Base-by-base conservation (phyloP, 2,888 invertebrate genomes). In the Drosophila acutilabella region DNA sequence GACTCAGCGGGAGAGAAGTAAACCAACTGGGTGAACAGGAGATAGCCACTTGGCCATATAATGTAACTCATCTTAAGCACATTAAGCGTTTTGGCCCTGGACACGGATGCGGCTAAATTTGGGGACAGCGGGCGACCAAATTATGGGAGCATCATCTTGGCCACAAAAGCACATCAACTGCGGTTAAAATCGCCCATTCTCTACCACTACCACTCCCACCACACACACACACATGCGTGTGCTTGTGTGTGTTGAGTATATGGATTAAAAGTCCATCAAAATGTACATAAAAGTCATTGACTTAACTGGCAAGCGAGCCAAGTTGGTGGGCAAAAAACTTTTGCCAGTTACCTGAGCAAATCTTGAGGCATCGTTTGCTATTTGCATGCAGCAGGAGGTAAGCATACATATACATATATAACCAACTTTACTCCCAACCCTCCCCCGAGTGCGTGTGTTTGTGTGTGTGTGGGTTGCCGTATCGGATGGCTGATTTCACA, bases 201-300 rank as follows among this genome's bases (percentile, higher is more conserved):
- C 13, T 36, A 4, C 36, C 36, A 11, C 36, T 4, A 36, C 36
- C 36, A 36, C 36, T 13, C 13, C 2, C 30, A 8, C 26, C 38
- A n/a, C 41, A 14, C 13, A 38, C 16, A 14, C 16, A 36, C 40
- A 14, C 10, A 40, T 38, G 20, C 20, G 26, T 5, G 52, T 66
- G 61, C 48, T n/a, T n/a, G n/a, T n/a, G n/a, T n/a, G n/a, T n/a
- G n/a, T n/a, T n/a, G 71, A 54, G 71, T 73, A 50, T 71, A 77
- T 89, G 84, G 89, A 89, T 84, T 84, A 84, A 84, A 84, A 89
- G 89, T 85, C 84, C 88, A 84, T 84, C 84, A 89, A 89, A 88
- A 81, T 84, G 84, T 84, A 85, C 86, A 89, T 89, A 85, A 84
- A 89, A 88, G 89, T 78, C 78, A 78, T 80, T 80, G 78, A 78